These are phyloP conservation scores for Triplophysa tibetana DNA, from an alignment of 2,113 vertebrate species.

Conservation along the genomic window DNA sequence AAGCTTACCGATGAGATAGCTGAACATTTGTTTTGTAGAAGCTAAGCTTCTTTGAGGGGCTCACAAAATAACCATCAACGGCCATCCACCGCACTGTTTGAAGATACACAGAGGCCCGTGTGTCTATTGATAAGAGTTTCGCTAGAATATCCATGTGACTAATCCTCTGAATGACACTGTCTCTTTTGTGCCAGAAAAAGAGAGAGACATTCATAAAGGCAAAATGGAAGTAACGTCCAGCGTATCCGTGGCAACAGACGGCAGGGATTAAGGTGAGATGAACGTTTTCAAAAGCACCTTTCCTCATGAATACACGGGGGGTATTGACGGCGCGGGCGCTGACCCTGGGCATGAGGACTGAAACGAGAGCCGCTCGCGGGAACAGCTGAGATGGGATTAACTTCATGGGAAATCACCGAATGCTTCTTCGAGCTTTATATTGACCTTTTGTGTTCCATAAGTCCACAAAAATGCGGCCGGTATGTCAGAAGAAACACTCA, in stretches of 20 bases:
- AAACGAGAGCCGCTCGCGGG: slow-evolving; percentile 70
- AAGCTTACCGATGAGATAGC: slow-evolving; percentile 44
- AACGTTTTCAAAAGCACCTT: slow-evolving; percentile 59
- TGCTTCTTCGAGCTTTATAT: slow-evolving; percentile 63
- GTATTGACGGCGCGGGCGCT: slow-evolving; percentile 61
- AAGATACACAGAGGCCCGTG: slow-evolving; percentile 61
- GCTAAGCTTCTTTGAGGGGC: slow-evolving; percentile 23
- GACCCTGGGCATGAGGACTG: slow-evolving; percentile 43
- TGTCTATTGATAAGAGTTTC: slow-evolving; percentile 67
- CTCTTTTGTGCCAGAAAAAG: slow-evolving; percentile 59
- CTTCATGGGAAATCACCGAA: slow-evolving; percentile 69
- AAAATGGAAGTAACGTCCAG: slow-evolving; percentile 56
- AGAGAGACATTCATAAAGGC: slow-evolving; percentile 55
- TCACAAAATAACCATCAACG: slow-evolving; percentile 40
- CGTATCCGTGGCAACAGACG: slow-evolving; percentile 70
- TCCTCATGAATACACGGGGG: slow-evolving; percentile 64
- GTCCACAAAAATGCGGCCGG: slow-evolving; percentile 63
- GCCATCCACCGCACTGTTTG: slow-evolving; percentile 53
- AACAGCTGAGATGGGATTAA: slow-evolving; percentile 75
- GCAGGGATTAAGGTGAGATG: slow-evolving; percentile 66
- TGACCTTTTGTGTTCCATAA: slow-evolving; percentile 68
- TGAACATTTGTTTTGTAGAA: slow-evolving; percentile 8
- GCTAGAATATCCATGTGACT: slow-evolving; percentile 62
- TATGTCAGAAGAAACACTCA: slow-evolving; percentile 57
- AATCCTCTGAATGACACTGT: slow-evolving; percentile 69